Evolutionary conservation across 2,113 vertebrate genomes (phyloP).

Genomic region (Gallinago media): DNA sequence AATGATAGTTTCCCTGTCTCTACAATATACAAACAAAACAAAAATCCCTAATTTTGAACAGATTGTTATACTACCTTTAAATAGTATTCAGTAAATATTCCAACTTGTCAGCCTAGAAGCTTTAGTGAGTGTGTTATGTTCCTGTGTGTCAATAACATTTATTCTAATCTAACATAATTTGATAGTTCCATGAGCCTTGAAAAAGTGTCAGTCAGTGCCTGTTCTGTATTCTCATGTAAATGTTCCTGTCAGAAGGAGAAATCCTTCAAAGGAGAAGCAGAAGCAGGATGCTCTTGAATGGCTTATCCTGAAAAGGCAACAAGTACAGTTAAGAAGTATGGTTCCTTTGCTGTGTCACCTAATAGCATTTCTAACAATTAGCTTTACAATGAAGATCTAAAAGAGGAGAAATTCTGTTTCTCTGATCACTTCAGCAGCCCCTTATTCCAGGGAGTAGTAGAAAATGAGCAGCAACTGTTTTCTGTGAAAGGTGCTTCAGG

Average conservation of each 20-base stretch:
- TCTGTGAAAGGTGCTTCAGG: neutral
- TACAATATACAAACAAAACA: neutral
- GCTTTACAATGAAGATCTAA: neutral
- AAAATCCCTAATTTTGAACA: neutral
- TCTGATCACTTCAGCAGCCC: neutral
- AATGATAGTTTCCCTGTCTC: neutral
- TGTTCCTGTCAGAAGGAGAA: conserved; percentile 21
- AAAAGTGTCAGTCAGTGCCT: conserved; percentile 22
- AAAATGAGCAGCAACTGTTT: neutral
- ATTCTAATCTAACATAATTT: conserved; percentile 36
- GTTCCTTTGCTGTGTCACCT: neutral
- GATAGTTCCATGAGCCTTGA: neutral
- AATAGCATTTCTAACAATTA: neutral
- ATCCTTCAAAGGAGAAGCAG: neutral
- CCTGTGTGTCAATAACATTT: neutral
- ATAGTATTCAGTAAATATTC: conserved; percentile 10
- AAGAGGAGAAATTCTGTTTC: neutral
- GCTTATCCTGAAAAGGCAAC: neutral
- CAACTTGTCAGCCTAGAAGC: neutral
- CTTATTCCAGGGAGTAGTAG: neutral
- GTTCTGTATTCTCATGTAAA: conserved; percentile 53
- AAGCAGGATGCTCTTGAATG: neutral
- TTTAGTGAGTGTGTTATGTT: neutral
- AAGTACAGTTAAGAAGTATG: neutral
- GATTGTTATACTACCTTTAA: neutral